phyloP scores from a whole-genome alignment of 2,888 invertebrate species.

The Melitaea athalia region DNA sequence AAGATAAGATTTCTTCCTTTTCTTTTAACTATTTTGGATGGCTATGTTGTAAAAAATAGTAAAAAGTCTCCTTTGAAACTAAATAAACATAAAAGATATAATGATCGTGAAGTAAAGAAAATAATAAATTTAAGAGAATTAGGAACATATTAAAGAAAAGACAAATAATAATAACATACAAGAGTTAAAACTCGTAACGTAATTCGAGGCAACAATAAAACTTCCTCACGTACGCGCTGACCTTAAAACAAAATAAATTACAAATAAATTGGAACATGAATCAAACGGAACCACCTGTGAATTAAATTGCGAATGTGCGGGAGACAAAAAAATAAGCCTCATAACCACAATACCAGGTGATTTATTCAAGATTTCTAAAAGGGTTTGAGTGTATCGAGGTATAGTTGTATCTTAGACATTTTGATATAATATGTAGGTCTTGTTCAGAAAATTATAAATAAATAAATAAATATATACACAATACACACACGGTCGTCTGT shows the following conservation, averaged over 20 bases:
- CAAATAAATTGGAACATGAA: constrained; percentile 41
- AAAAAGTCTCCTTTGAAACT: no score
- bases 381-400: not conserved
- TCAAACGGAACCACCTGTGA: constrained; percentile 43
- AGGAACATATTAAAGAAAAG: not conserved
- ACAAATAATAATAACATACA: not conserved
- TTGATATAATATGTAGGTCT: constrained; percentile 10
- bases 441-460: constrained; percentile 1
- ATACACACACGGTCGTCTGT: no score
- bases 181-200: constrained; percentile 8
- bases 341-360: constrained; percentile 39
- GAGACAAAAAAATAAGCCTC: constrained; percentile 43
- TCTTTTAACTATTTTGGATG: no score
- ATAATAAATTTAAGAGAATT: not conserved
- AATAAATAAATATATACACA: no score
- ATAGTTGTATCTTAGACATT: not conserved
- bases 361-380: constrained; percentile 31
- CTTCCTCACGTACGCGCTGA: constrained; percentile 22
- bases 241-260: constrained; percentile 40
- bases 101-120: not conserved
- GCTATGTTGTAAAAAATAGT: no score
- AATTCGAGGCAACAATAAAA: constrained; percentile 32
- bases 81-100: no score
- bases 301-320: constrained; percentile 43
- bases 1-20: no score